Evolutionary conservation across 2,888 invertebrate species (phyloP), one percentile per base, ranked within the genome.

Genomic region (Drosophila atroscutellata): DNA sequence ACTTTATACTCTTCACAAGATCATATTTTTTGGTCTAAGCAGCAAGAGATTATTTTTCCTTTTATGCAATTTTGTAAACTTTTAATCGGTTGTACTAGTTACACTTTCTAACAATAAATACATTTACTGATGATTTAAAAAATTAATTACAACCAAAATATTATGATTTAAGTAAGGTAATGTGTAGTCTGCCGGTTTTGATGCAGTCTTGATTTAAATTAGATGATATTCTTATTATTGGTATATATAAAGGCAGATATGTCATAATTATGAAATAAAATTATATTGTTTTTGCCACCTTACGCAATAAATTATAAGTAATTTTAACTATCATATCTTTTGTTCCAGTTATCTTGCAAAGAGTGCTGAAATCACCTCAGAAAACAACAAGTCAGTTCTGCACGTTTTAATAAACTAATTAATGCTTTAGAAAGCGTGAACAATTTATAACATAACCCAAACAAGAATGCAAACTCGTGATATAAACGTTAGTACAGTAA

Each of bases 381-480:
- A 49, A 28, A 39, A 52, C 55, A 18, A 24, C 32, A 18, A 24
- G n/a, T 34, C 9, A 11, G 15, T 11, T 13, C 11, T 5, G 15
- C 42, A 57, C 50, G 66, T 45, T 51, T n/a, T 39, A 32, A 9
- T 13, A 24, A 26, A 39, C 36, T 52, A 42, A 18, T 24, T 20
- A 20, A 26, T 24, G 20, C n/a, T 55, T 59, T 59, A 28, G 51
- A 61, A 75, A 75, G 60, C 74, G 70, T 7, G 37, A 13, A 24
- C 9, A 11, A 28, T 58, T 37, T 56, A 50, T 59, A 11, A 30
- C 37, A 61, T 52, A 24, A 24, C 3, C 13, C 9, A 63, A 47
- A 47, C 28, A 36, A 13, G 15, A 11, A 24, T 9, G 11, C 32
- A 50, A 52, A 24, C 52, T 28, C n/a, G 37, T 32, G 28, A 47